These are phyloP conservation scores for Echeneis naucrates DNA, from an alignment of 2,797 vertebrate species.

Conservation along the genomic window DNA sequence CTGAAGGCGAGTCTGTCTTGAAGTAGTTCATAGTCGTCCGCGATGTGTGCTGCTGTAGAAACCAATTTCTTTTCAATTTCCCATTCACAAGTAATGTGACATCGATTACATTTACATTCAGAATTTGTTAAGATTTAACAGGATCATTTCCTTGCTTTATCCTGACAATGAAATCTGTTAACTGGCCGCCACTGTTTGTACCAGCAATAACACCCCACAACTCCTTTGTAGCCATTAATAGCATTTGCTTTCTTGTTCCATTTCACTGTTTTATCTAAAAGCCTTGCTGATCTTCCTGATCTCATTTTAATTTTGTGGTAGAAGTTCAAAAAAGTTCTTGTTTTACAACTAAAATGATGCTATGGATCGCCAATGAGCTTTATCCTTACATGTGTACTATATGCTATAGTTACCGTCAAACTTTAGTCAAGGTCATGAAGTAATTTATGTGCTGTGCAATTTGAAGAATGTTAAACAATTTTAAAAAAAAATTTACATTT, in stretches of 20 bases:
- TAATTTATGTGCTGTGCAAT: not conserved
- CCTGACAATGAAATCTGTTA: not conserved
- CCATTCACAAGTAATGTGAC: not conserved
- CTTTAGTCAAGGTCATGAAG: not conserved
- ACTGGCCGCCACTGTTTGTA: not conserved
- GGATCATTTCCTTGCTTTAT: not conserved
- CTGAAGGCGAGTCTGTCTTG: too few relatives aligned
- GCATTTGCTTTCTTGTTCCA: not conserved
- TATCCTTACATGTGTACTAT: too few relatives aligned
- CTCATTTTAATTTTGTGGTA: too few relatives aligned
- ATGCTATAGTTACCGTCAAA: not conserved
- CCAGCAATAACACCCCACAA: too few relatives aligned
- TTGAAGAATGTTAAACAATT: not conserved
- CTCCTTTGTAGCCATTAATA: not conserved
- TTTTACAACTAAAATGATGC: not conserved
- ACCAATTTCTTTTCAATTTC: not conserved
- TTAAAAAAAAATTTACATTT: not conserved
- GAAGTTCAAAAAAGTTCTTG: not conserved
- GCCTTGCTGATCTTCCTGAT: too few relatives aligned
- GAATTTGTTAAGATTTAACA: not conserved
- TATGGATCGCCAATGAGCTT: too few relatives aligned
- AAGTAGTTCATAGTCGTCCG: not conserved
- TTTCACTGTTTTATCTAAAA: too few relatives aligned
- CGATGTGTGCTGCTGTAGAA: not conserved
- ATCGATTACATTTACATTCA: not conserved